Evolutionary conservation across 2,113 vertebrate species (phyloP), one percentile per base, ranked within the genome.

Genomic region (Podilymbus podiceps): DNA sequence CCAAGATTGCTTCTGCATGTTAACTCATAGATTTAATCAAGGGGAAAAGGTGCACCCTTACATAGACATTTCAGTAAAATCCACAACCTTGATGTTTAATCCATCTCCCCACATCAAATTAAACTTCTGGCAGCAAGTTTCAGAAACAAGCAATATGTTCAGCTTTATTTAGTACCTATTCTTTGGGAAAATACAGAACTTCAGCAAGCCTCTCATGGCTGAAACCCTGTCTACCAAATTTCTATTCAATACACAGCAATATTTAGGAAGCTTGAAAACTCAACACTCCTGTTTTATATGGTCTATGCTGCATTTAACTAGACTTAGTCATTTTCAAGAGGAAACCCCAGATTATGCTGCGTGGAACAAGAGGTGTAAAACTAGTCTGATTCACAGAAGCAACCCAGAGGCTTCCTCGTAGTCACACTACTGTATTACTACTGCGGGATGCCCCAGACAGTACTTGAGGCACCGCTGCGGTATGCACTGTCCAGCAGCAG

Each of bases 271-370:
- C 44, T 6, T 72, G 46, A 79, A 92, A 86, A 31, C 50, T 50
- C 9, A 17, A 15, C 64, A 79, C 14, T 50, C 49, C 22, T 79
- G 8, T 38, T 91, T 89, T 28, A 40, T 63, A 84, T 7, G 5
- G 49, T 28, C 73, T 72, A 49, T 31, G 25, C 14, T 35, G 31
- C 73, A 73, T 46, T 85, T 72, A 94, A 72, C 53, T 68, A 58
- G 69, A 75, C 53, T 91, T 73, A 66, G 83, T 84, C 8, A 95
- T 78, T 89, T 88, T 89, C 56, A 78, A 75, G 53, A 95, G 86
- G 86, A 96, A 94, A 94, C 73, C 58, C 77, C 58, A 76, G n/a
- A 89, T 27, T 68, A 42, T 20, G 12, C 53, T 75, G 0, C 0
- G 19, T 68, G 47, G 38, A 91, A 64, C 15, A 20, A 81, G 64